Base-by-base conservation (phyloP, 2,113 vertebrate species). In the Pteruthius melanotis region DNA sequence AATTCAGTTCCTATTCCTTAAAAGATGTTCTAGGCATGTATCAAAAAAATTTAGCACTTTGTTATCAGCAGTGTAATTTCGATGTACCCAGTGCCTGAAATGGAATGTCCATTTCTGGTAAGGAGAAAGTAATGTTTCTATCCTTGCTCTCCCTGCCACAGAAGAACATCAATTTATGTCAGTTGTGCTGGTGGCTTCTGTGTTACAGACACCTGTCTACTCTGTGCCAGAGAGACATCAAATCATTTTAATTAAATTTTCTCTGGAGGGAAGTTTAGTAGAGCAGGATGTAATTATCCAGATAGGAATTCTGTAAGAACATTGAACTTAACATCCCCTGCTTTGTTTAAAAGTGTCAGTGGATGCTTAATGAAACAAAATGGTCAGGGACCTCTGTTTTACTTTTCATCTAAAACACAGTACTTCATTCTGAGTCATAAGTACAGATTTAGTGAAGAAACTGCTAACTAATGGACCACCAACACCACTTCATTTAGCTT, bases 211-310 rank as follows among this genome's bases (percentile, higher is more conserved):
- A 96, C 79, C 79, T 94, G 64, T 90, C 95, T 95, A 63, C 15
- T 74, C 42, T 83, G 39, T 53, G 56, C 92, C 85, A 80, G 44
- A 56, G 59, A 93, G 85, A 88, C 59, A 92, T 93, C 54, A 90
- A 88, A 64, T 93, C 3, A 3, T 83, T 96, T 95, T 88, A 97
- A 96, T 95, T 96, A 96, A 83, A 83, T 93, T 91, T 96, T 88
- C 95, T 90, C 90, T 82, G 47, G 83, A 33, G 82, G 64, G 64
- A 90, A 83, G 75, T 83, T 94, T 74, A 90, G 75, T 71, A 37
- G 75, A 86, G 60, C 78, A 90, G 78, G 77, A 93, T 94, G 45
- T 83, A 96, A 97, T 95, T 94, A 94, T 59, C 63, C 47, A 86
- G 81, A 63, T 56, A 94, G 79, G 83, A 93, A 83, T 93, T 97